phyloP scores from a whole-genome alignment of 2,888 invertebrate genomes.

The Rotaria sp. region DNA sequence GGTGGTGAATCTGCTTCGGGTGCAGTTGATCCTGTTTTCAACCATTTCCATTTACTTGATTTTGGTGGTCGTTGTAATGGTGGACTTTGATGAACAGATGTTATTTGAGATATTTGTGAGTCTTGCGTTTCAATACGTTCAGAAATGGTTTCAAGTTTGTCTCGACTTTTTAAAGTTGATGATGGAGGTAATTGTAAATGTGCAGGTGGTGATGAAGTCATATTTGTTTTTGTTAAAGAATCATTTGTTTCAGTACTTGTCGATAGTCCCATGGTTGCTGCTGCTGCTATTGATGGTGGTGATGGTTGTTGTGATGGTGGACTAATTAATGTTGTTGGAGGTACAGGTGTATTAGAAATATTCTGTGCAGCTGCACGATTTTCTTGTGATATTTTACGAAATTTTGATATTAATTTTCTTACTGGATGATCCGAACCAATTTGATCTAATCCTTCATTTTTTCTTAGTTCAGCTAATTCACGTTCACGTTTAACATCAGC shows the following conservation, averaged over 20 bases:
- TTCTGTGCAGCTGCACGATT: slow-evolving; percentile 5
- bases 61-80: background rate
- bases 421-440: slow-evolving; percentile 95
- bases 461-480: slow-evolving; percentile 89
- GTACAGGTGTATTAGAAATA: background rate
- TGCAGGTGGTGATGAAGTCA: background rate
- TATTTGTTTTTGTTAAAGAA: background rate
- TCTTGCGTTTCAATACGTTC: slow-evolving; percentile 19
- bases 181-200: background rate
- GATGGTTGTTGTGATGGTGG: background rate
- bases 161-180: background rate
- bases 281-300: background rate
- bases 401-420: slow-evolving; percentile 90
- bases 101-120: background rate
- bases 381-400: slow-evolving; percentile 60
- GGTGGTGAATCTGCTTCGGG: background rate
- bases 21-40: background rate
- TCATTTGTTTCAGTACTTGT: background rate
- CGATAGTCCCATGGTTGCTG: background rate
- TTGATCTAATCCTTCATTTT: slow-evolving; percentile 87
- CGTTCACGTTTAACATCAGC: slow-evolving; percentile 94
- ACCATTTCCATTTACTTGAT: slow-evolving; percentile 28
- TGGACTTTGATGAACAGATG: background rate
- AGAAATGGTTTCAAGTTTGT: slow-evolving; percentile 15
- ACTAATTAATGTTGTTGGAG: background rate